phyloP scores from a whole-genome alignment of 92 coral and sea anemone species.

The Bergia puertoricense region DNA sequence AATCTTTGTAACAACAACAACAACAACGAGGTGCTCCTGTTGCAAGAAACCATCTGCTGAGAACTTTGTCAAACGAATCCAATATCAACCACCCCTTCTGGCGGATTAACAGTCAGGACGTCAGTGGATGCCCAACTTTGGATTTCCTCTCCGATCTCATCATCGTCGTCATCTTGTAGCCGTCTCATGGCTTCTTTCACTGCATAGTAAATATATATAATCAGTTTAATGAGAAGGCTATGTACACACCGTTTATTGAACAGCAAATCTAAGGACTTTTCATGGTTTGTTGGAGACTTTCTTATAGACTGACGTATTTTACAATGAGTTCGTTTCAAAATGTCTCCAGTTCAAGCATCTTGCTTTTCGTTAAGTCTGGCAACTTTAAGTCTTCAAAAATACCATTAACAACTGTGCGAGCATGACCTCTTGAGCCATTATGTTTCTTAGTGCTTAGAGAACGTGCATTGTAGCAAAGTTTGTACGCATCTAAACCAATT shows the following conservation, averaged over 20 bases:
- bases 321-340: too few relatives aligned
- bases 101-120: conserved; percentile 47
- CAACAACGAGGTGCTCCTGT: not conserved
- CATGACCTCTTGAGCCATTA: too few relatives aligned
- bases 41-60: not conserved
- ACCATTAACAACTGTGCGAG: too few relatives aligned
- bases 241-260: not conserved
- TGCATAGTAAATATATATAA: not conserved
- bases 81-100: conserved; percentile 65
- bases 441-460: too few relatives aligned
- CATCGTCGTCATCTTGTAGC: conserved; percentile 31
- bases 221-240: not conserved
- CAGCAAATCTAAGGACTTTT: too few relatives aligned
- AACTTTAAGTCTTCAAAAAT: too few relatives aligned
- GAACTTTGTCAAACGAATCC: conserved; percentile 52
- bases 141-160: conserved; percentile 37
- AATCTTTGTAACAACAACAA: not conserved
- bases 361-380: too few relatives aligned
- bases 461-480: too few relatives aligned
- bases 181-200: conserved; percentile 44
- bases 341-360: too few relatives aligned
- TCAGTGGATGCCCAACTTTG: conserved; percentile 35
- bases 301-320: too few relatives aligned
- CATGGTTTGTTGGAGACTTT: too few relatives aligned
- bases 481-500: too few relatives aligned